Evolutionary conservation across 1,140 invertebrate genomes (phyloP), one percentile per base, ranked within the genome.

Genomic region (Drosophila varians): DNA sequence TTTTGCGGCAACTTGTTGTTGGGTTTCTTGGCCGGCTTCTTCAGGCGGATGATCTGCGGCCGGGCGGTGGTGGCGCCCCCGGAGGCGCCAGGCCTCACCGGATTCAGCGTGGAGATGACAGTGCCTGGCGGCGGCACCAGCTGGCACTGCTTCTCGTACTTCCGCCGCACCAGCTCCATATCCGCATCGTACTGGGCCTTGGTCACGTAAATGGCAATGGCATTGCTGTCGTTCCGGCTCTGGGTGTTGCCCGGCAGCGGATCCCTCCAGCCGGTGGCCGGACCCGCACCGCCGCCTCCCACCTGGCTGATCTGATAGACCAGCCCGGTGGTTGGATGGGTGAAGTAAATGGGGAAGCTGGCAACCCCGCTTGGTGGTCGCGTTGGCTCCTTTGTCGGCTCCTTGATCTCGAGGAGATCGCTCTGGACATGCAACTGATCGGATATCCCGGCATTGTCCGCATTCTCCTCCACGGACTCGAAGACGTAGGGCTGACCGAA

Each of bases 301-400:
- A 90, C 74, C 14, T 90, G 87, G 7, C 72, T 91, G 3, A 91
- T 90, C 46, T 80, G 86, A 53, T 91, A 91, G 8, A 90, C 80
- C 31, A 89, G 89, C 12, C 90, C 90, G 0, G 90, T 91, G 7
- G 58, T 74, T 12, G 90, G 90, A 48, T 91, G 89, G 0, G 83
- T 89, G 12, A 91, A 91, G 52, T 69, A 91, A 2, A 91, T 89
- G 25, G 90, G 90, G 43, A 90, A 90, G 4, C 6, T 48, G 5
- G 8, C 14, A 46, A 23, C 2, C 9, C n/a, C 28, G n/a, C 8
- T 31, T 3, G 28, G 28, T 3, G 28, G n/a, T n/a, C n/a, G n/a
- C n/a, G n/a, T n/a, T n/a, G n/a, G 28, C 9, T 31, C n/a, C 11
- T 11, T 26, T 0, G 42, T 16, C 0, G n/a, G 71, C 23, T 75